Evolutionary conservation across 2,888 invertebrate species (phyloP).

Genomic region (Omphaloscelis lunosa): DNA sequence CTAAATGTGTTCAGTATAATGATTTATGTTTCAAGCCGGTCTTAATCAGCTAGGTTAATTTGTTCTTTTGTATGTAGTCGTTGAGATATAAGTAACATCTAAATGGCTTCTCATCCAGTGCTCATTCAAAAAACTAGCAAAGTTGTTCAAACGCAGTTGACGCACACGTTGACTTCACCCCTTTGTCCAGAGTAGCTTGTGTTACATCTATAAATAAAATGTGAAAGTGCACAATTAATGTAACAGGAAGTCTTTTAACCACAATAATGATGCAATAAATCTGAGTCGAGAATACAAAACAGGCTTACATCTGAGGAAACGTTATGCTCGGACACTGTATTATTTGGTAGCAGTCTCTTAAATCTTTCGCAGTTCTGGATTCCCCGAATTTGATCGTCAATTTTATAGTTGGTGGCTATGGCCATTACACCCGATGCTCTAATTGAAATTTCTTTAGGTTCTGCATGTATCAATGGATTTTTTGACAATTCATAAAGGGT

Average conservation of each 20-base stretch:
- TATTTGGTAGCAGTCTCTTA: not conserved
- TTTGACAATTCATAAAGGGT: not conserved
- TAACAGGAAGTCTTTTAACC: no score
- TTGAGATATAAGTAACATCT: no score
- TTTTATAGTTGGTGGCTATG: no score
- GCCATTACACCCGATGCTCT: no score
- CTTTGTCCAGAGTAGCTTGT: not conserved
- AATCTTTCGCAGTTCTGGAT: not conserved
- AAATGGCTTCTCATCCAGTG: not conserved
- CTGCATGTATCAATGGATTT: not conserved
- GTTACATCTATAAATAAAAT: not conserved
- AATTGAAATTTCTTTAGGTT: not conserved
- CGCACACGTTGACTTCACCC: not conserved
- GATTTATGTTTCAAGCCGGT: no score
- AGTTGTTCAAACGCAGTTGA: not conserved
- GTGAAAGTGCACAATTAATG: no score
- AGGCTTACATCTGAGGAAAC: no score
- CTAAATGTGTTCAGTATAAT: no score
- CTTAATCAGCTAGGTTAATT: no score
- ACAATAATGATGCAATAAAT: not conserved
- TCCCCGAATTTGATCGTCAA: not conserved
- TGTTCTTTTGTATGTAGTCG: no score
- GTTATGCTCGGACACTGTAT: not conserved
- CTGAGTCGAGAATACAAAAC: not conserved
- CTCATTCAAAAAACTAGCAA: not conserved